Percentiles rank a stretch among this genome's conserved stretches.
phyloP scores from a whole-genome alignment of 1,140 invertebrate genomes.

The Polypedilum pembai region DNA sequence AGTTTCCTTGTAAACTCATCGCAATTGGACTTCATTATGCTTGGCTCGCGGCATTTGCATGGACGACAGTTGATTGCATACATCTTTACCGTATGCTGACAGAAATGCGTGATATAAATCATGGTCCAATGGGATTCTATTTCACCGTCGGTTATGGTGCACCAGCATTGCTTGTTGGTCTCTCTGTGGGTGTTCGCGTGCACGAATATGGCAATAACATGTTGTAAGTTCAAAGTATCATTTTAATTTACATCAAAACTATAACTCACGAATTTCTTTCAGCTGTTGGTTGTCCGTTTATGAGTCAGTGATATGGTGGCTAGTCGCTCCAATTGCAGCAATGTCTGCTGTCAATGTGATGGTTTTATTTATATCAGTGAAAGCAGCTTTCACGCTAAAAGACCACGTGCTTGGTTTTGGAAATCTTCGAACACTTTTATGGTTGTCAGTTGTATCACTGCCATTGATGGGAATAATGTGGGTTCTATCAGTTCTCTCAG shows the following conservation, averaged over 20 bases:
- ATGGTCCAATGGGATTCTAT: conserved; percentile 89
- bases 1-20: conserved; percentile 80
- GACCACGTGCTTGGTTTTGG: conserved; percentile 86
- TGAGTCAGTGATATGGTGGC: conserved; percentile 83
- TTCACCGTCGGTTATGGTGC: conserved; percentile 92
- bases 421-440: conserved; percentile 78
- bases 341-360: conserved; percentile 69
- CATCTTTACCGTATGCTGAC: conserved; percentile 92
- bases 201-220: conserved; percentile 91
- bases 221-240: conserved; percentile 61
- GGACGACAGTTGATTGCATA: conserved; percentile 85
- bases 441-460: conserved; percentile 70
- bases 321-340: conserved; percentile 75
- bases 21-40: conserved; percentile 90
- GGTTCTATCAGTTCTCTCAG: conserved; percentile 71
- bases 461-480: conserved; percentile 70
- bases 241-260: conserved; percentile 29
- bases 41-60: conserved; percentile 80
- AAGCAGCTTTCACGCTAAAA: conserved; percentile 83
- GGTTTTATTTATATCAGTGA: conserved; percentile 74
- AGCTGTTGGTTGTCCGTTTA: conserved; percentile 94
- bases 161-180: conserved; percentile 82
- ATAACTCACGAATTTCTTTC: conserved; percentile 35
- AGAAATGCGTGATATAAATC: conserved; percentile 92
- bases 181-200: conserved; percentile 86